phyloP scores from a whole-genome alignment of 2,797 vertebrate genomes.

The Cottoperca gobio region DNA sequence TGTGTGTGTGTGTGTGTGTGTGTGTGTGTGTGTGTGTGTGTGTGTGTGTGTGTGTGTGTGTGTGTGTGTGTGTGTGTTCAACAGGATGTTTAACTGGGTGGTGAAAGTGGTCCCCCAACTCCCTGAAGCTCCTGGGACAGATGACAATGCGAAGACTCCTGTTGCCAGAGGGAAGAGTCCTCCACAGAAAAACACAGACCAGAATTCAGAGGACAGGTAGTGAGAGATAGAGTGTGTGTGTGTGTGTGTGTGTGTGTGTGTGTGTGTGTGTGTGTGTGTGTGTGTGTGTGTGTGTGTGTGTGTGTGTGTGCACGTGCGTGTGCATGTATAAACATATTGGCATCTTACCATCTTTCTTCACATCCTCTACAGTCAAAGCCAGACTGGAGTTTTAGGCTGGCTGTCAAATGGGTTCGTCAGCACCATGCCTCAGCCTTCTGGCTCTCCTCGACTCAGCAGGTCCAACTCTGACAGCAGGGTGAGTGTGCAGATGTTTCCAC shows the following conservation, averaged over 20 bases:
- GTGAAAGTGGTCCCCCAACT: conserved; percentile 86
- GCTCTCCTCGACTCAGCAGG: conserved; percentile 62
- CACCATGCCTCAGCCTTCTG: conserved; percentile 80
- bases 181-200: conserved; percentile 52
- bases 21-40: conserved; percentile 39
- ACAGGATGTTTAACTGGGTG: conserved; percentile 89
- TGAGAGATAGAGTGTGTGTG: neutral
- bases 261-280: neutral
- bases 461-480: conserved; percentile 73
- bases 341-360: neutral
- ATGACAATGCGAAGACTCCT: conserved; percentile 43
- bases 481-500: conserved; percentile 7
- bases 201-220: conserved; percentile 65
- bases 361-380: conserved; percentile 64
- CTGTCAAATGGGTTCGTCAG: conserved; percentile 83
- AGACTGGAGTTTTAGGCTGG: conserved; percentile 83
- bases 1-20: conserved; percentile 23
- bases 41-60: conserved; percentile 13
- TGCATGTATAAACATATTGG: neutral
- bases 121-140: conserved; percentile 57
- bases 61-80: conserved; percentile 45
- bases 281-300: neutral
- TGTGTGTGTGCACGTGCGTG: neutral
- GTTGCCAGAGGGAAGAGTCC: conserved; percentile 54
- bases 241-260: neutral